phyloP scores from a whole-genome alignment of 2,888 invertebrate species.

The Zonitis immaculata region DNA sequence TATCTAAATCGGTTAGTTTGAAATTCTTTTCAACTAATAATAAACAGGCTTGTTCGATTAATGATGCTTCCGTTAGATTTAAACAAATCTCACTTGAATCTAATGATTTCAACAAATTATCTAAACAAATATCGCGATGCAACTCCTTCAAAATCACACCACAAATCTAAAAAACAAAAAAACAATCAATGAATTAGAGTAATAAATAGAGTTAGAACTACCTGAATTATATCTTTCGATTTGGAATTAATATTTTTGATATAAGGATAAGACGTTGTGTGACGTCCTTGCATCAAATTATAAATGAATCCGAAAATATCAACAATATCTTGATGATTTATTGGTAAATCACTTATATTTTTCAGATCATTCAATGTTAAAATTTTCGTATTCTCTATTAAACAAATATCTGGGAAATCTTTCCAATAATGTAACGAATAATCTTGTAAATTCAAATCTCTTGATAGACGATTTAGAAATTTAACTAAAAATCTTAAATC shows the following conservation, averaged over 20 bases:
- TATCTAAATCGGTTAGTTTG: slow-evolving; percentile 64
- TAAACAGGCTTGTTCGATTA: slow-evolving; percentile 50
- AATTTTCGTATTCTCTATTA: slow-evolving; percentile 48
- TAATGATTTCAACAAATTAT: slow-evolving; percentile 3
- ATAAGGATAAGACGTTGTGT: slow-evolving; percentile 61
- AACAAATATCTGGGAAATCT: slow-evolving; percentile 69
- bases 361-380: slow-evolving; percentile 56
- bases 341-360: slow-evolving; percentile 58
- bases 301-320: slow-evolving; percentile 69
- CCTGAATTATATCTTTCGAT: slow-evolving; percentile 70
- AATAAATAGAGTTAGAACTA: slow-evolving; percentile 44
- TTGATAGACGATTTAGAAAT: slow-evolving; percentile 70
- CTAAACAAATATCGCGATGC: neutral
- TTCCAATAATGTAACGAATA: slow-evolving; percentile 80
- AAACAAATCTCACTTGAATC: neutral
- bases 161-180: slow-evolving; percentile 14
- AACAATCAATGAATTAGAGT: no score
- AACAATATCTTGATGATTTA: slow-evolving; percentile 56
- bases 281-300: slow-evolving; percentile 52
- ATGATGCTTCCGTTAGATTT: neutral
- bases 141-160: slow-evolving; percentile 13
- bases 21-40: slow-evolving; percentile 56
- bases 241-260: slow-evolving; percentile 67
- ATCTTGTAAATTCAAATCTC: slow-evolving; percentile 65
- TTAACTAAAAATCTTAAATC: slow-evolving; percentile 64